These are phyloP conservation scores for Steatocranus sp. DNA, from an alignment of 2,797 vertebrate genomes.

Conservation along the genomic window DNA sequence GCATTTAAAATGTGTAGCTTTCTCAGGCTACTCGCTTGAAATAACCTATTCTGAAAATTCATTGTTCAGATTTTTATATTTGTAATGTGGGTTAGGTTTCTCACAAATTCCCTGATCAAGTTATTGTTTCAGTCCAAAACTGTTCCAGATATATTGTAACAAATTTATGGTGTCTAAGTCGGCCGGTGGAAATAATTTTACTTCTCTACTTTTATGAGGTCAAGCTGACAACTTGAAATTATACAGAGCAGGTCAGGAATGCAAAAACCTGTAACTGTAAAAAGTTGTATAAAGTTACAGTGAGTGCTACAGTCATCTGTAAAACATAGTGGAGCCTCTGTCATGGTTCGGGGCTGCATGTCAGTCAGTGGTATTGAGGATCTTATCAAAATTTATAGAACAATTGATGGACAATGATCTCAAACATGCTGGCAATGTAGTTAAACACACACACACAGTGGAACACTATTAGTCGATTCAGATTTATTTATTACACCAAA, in stretches of 20 bases:
- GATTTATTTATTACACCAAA: background rate
- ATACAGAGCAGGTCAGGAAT: background rate
- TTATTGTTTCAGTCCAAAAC: background rate
- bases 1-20: background rate
- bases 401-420: background rate
- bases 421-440: background rate
- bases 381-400: background rate
- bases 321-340: background rate
- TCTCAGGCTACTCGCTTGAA: background rate
- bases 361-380: background rate
- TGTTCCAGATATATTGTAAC: background rate
- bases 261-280: background rate
- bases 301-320: background rate
- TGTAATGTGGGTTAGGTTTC: background rate
- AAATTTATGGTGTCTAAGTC: background rate
- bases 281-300: background rate
- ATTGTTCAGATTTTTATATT: background rate
- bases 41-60: background rate
- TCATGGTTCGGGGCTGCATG: background rate
- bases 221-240: background rate
- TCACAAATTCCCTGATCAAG: background rate
- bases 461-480: background rate
- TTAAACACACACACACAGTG: background rate
- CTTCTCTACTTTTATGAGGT: background rate
- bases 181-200: background rate